Evolutionary conservation across 2,888 invertebrate species (phyloP).

Genomic region (Drosophila paranaensis): DNA sequence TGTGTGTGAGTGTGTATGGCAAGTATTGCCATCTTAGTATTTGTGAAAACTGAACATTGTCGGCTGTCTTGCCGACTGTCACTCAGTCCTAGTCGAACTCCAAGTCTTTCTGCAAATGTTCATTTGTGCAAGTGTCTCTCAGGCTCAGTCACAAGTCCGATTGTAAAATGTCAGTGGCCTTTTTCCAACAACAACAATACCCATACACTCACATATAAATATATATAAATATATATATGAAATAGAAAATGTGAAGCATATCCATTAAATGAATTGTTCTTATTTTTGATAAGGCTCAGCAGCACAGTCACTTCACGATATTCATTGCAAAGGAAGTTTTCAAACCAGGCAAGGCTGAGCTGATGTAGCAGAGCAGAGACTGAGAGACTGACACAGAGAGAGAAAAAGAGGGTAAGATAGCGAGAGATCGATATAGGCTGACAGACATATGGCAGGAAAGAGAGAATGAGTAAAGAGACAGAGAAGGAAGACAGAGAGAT

Average conservation of each 20-base stretch:
- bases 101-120: constrained; percentile 66
- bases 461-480: background rate
- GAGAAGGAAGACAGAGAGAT: background rate
- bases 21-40: constrained; percentile 72
- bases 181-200: constrained; percentile 25
- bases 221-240: constrained; percentile 8
- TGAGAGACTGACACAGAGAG: background rate
- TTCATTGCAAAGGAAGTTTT: background rate
- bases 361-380: background rate
- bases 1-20: constrained; percentile 21
- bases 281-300: constrained; percentile 24
- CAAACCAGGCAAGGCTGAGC: no score
- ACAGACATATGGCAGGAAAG: background rate
- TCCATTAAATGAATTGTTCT: constrained; percentile 53
- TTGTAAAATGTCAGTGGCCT: constrained; percentile 66
- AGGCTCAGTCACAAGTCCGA: constrained; percentile 58
- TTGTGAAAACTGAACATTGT: constrained; percentile 77
- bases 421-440: no score
- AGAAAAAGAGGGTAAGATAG: no score
- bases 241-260: constrained; percentile 8
- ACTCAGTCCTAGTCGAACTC: constrained; percentile 67
- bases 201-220: background rate
- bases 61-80: constrained; percentile 78
- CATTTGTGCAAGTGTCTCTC: constrained; percentile 68
- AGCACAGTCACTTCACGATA: background rate